Evolutionary conservation across 1,140 invertebrate genomes (phyloP), one percentile per base, ranked within the genome.

Genomic region (Hylaeus volcanicus): DNA sequence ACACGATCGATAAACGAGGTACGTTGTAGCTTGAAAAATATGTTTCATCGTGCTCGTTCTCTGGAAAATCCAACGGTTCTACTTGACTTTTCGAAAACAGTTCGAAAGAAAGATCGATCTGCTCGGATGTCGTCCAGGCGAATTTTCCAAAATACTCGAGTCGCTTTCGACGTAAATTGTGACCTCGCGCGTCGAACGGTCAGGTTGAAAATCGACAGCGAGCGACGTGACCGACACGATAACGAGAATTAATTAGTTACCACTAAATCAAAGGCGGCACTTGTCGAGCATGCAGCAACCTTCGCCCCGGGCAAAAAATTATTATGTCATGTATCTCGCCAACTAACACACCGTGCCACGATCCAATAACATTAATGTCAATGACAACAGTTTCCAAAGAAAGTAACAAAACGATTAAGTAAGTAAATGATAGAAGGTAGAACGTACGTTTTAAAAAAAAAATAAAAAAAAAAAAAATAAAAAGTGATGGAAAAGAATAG

Each of bases 261-360:
- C 91, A 92, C 90, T 91, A 92, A 92, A 88, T 90, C 89, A 86
- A 92, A 92, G 91, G 91, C 91, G 91, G 89, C 91, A 91, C 88
- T 86, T 84, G 69, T 87, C 88, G 89, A 91, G 91, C 92, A 93
- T 93, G 92, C 91, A 92, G 92, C 91, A 93, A 92, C 90, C 90
- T 86, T 92, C 89, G 89, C 86, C 26, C 89, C 86, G 90, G 90
- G 88, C 87, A 92, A 86, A 87, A 86, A 87, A 78, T 87, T 77
- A 86, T 80, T 86, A 51, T 51, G 58, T 87, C 86, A 81, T 86
- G 85, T 86, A 53, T 92, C 89, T 93, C 89, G 91, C 88, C 90
- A 92, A 92, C 91, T 92, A 92, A 92, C 92, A 92, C 91, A 92
- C 92, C 92, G 92, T 93, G 92, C 91, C 91, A 93, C 91, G 92